These are phyloP conservation scores for Trididemnum miniatum DNA, from an alignment of 23 tunicate species.

Conservation along the genomic window DNA sequence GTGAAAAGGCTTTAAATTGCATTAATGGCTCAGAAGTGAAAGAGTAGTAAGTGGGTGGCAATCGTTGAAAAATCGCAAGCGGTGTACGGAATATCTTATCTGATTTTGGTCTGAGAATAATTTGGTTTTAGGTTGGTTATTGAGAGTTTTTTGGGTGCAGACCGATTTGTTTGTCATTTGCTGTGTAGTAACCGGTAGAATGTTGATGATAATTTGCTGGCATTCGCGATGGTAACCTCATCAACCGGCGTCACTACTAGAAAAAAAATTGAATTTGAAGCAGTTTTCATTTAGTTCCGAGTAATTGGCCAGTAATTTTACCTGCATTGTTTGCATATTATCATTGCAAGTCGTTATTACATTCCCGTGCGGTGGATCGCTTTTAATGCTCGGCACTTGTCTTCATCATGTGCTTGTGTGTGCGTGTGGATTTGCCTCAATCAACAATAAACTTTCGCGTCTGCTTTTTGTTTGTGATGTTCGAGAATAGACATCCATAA, in stretches of 20 bases:
- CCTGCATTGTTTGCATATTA: constrained; percentile 4
- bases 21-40: no score
- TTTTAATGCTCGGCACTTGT: constrained; percentile 18
- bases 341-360: neutral
- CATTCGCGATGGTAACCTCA: constrained; percentile 1
- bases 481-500: no score
- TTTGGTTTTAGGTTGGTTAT: no score
- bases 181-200: constrained; percentile 30
- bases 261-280: no score
- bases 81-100: no score
- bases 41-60: no score
- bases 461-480: constrained; percentile 8
- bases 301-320: constrained; percentile 16
- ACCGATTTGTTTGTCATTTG: constrained; percentile 1
- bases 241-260: no score
- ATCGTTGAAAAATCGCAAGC: no score
- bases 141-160: no score
- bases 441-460: constrained; percentile 29
- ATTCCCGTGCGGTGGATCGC: constrained; percentile 3
- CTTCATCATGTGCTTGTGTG: constrained; percentile 8
- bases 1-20: no score
- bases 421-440: constrained; percentile 30
- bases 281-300: no score
- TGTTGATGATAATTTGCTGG: neutral
- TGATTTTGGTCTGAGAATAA: no score